Conservation (phyloP, 1,140 invertebrate genomes). For the Solenopsis invicta region DNA sequence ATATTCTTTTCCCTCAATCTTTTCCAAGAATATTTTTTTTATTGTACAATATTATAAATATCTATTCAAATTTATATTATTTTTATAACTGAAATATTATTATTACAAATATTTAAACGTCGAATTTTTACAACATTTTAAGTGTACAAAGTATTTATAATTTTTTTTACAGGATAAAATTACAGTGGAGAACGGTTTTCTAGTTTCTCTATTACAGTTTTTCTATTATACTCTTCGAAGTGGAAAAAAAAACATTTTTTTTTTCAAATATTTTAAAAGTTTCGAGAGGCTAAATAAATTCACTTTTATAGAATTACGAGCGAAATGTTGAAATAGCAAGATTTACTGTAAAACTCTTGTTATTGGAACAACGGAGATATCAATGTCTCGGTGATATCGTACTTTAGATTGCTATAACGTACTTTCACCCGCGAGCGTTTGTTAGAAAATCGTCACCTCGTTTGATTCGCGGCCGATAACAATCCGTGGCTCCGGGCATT, state of each 20-base stretch:
- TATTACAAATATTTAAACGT: conserved; percentile 18
- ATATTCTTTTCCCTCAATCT: background rate
- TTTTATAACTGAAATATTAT: background rate
- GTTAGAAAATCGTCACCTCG: conserved; percentile 30
- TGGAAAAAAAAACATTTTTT: background rate
- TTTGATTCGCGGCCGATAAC: conserved; percentile 30
- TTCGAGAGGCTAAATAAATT: background rate
- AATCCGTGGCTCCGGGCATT: background rate
- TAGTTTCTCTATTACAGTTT: background rate
- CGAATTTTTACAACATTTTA: background rate
- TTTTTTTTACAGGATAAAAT: background rate
- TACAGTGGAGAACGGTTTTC: background rate
- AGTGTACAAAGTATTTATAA: background rate
- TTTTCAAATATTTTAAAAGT: background rate
- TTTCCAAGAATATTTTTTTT: background rate
- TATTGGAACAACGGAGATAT: conserved; percentile 1
- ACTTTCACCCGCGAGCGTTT: background rate
- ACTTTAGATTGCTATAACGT: background rate
- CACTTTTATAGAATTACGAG: background rate
- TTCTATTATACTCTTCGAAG: background rate
- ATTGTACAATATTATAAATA: background rate
- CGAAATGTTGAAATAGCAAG: conserved; percentile 13
- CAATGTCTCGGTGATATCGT: background rate
- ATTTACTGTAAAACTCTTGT: background rate
- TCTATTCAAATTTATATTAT: background rate